Percentiles rank a stretch among this genome's conserved stretches.
Evolutionary conservation across 2,888 invertebrate species (phyloP).

Genomic region (Leptopilina syphax): DNA sequence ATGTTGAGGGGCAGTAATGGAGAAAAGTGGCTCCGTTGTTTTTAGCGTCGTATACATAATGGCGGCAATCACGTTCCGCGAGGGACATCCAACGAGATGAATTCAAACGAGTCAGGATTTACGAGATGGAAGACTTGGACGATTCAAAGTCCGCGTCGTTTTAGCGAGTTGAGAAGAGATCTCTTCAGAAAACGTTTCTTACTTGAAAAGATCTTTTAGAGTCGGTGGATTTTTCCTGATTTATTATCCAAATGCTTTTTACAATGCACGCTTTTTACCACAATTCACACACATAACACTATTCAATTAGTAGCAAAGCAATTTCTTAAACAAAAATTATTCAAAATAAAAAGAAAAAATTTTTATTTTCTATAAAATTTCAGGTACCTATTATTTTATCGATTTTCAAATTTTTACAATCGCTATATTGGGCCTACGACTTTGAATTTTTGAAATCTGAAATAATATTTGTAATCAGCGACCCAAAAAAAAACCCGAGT

Average conservation of each 20-base stretch:
- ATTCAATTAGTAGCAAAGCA: no score
- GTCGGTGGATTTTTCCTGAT: not conserved
- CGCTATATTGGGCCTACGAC: no score
- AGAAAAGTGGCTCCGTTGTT: slow-evolving; percentile 52
- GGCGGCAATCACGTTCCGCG: slow-evolving; percentile 19
- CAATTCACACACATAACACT: not conserved
- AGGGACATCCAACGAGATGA: slow-evolving; percentile 14
- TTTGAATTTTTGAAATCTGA: no score
- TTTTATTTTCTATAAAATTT: no score
- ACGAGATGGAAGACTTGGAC: slow-evolving; percentile 2
- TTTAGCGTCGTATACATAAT: slow-evolving; percentile 33
- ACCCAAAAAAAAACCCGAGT: no score
- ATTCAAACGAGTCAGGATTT: slow-evolving; percentile 30
- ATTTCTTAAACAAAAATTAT: no score
- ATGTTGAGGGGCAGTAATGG: slow-evolving; percentile 48
- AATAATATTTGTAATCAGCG: no score
- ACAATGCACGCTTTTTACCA: not conserved
- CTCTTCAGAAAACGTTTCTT: not conserved
- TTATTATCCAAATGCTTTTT: not conserved
- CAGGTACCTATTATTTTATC: no score
- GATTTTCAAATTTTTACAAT: no score
- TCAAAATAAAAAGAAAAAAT: no score
- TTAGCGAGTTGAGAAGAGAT: not conserved
- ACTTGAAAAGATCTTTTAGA: not conserved
- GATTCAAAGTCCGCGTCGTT: not conserved